Conservation (phyloP, 2,797 vertebrate species). For the Nothura maculosa region DNA sequence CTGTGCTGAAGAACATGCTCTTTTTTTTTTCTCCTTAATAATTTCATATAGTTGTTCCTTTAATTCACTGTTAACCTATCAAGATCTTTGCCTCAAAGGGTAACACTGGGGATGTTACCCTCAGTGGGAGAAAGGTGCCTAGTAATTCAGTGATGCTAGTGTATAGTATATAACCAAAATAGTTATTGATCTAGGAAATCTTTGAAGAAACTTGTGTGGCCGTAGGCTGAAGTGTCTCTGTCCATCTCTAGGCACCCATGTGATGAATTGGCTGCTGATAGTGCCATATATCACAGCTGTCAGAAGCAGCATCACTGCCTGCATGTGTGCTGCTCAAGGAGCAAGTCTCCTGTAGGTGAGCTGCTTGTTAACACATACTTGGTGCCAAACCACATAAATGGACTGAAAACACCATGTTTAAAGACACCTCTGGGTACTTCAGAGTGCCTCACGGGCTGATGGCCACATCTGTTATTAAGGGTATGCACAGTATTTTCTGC, state of each 20-base stretch:
- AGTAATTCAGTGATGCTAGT: not conserved
- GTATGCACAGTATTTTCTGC: not conserved
- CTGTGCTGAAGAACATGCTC: not conserved
- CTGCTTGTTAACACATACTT: not conserved
- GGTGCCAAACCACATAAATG: not conserved
- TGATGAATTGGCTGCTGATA: not conserved
- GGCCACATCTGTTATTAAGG: not conserved
- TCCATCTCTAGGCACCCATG: rapidly evolving
- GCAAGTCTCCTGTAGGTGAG: not conserved
- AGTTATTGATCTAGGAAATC: not conserved
- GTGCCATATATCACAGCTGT: not conserved
- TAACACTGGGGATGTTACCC: rapidly evolving
- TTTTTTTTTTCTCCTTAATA: rapidly evolving
- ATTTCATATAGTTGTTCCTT: not conserved
- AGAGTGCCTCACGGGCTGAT: not conserved
- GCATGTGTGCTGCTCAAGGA: not conserved
- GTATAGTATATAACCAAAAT: not conserved
- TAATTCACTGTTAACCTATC: not conserved
- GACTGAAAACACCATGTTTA: not conserved
- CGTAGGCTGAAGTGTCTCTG: not conserved
- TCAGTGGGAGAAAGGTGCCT: rapidly evolving
- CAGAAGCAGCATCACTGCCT: not conserved
- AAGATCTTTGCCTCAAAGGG: not conserved
- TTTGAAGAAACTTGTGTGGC: not conserved
- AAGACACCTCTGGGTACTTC: not conserved